Percentiles rank a stretch among this genome's conserved stretches.
These are phyloP conservation scores for Salvelinus alpinus DNA, from an alignment of 2,113 vertebrate species.

Conservation along the genomic window DNA sequence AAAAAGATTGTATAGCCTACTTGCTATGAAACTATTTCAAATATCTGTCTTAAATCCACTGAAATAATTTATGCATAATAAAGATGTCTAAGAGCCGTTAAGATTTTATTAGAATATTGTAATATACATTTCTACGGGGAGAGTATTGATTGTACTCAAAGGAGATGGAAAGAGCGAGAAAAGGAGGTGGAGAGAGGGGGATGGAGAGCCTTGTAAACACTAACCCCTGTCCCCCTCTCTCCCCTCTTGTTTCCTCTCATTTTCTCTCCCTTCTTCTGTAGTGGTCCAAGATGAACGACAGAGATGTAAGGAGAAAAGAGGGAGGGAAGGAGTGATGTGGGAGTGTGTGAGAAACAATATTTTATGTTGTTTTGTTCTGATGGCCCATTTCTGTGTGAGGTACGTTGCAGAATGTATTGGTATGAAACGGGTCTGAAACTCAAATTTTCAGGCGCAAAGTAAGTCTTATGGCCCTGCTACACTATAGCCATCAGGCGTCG, in stretches of 20 bases:
- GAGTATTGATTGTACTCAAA: neutral
- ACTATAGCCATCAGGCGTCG: too few species aligned
- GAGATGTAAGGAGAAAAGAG: constrained; percentile 74
- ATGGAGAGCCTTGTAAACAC: constrained; percentile 69
- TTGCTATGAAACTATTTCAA: too few species aligned
- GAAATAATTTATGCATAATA: too few species aligned
- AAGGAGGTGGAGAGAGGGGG: constrained; percentile 51
- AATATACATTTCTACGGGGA: neutral
- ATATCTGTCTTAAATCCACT: too few species aligned
- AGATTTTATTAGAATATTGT: too few species aligned
- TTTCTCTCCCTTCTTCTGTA: constrained; percentile 68
- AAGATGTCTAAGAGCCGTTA: too few species aligned
- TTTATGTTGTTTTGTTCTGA: neutral
- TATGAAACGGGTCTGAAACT: constrained; percentile 26
- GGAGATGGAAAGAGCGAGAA: constrained; percentile 24
- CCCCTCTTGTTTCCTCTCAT: constrained; percentile 53
- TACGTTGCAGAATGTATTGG: constrained; percentile 38
- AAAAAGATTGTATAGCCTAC: too few species aligned
- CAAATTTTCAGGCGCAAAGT: neutral
- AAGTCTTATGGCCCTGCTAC: too few species aligned
- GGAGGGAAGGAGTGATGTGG: constrained; percentile 12
- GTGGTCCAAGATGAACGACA: constrained; percentile 81
- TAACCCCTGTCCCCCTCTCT: constrained; percentile 76
- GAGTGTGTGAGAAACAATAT: constrained; percentile 47
- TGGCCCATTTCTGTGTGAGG: constrained; percentile 15